A percentile compares a stretch with the other conserved stretches of the same genome.
These are phyloP conservation scores for Buteo buteo DNA, from an alignment of 2,113 vertebrate genomes.

Conservation along the genomic window DNA sequence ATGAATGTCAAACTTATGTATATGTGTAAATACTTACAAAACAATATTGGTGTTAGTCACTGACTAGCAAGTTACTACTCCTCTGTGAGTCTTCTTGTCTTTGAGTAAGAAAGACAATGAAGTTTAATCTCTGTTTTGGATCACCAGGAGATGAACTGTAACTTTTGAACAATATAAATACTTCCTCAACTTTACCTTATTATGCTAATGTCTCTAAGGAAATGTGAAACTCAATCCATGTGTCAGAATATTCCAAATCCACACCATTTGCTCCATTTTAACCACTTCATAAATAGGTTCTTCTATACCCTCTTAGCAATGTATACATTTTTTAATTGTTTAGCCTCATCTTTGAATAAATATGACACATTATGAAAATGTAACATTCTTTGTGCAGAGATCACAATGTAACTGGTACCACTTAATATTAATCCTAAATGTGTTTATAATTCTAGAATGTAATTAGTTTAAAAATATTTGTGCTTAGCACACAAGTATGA, in stretches of 20 bases:
- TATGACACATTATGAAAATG: background rate
- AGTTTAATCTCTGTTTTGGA: background rate
- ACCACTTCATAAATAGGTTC: background rate
- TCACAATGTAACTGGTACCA: background rate
- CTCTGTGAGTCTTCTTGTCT: background rate
- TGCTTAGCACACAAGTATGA: background rate
- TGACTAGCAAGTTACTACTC: background rate
- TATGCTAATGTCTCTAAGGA: background rate
- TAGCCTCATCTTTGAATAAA: background rate
- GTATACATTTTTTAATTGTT: background rate
- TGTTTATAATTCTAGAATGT: background rate
- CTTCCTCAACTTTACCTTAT: background rate
- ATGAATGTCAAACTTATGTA: background rate
- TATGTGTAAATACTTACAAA: background rate
- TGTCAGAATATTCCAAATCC: background rate
- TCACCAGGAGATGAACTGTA: background rate
- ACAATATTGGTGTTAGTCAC: background rate
- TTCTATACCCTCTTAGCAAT: background rate
- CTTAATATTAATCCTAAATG: background rate
- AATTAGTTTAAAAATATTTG: background rate
- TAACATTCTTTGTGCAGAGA: background rate
- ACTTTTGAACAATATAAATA: background rate
- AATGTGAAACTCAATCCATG: background rate
- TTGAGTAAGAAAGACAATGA: background rate
- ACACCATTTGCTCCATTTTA: background rate